Percentiles rank a stretch among this genome's conserved stretches.
phyloP scores from a whole-genome alignment of 2,797 vertebrate species.

The Ptychobarbus kaznakovi region DNA sequence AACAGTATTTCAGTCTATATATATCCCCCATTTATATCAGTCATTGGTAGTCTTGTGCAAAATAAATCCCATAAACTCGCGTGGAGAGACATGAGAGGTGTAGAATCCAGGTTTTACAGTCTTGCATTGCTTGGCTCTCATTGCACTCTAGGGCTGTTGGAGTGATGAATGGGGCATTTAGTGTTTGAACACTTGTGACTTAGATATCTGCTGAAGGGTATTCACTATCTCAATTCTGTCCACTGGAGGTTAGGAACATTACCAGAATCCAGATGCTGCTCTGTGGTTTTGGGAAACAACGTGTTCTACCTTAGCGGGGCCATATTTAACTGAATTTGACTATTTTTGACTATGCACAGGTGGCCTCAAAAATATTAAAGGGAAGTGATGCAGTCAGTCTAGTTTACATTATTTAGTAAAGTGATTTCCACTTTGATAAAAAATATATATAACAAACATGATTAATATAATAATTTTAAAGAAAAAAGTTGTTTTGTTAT shows the following conservation, averaged over 20 bases:
- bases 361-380: background rate
- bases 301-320: background rate
- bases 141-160: background rate
- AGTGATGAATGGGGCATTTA: slow-evolving; percentile 57
- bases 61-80: slow-evolving; percentile 21
- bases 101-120: slow-evolving; percentile 39
- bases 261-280: slow-evolving; percentile 50
- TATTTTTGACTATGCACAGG: slow-evolving; percentile 3
- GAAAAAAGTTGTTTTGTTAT: no score
- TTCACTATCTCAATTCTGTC: slow-evolving; percentile 40
- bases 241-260: slow-evolving; percentile 39
- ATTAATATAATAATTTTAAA: no score
- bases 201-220: slow-evolving; percentile 37
- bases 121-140: background rate
- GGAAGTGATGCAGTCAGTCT: no score
- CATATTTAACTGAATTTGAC: slow-evolving; percentile 1
- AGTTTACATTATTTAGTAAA: no score
- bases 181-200: slow-evolving; percentile 32
- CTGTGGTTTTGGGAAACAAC: slow-evolving; percentile 21
- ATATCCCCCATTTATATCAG: background rate
- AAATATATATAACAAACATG: no score
- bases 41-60: background rate
- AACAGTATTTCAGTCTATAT: background rate
- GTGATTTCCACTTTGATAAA: no score
- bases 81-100: background rate